Conservation (phyloP, 2,113 vertebrate genomes). For the Neopipo cinnamomea region DNA sequence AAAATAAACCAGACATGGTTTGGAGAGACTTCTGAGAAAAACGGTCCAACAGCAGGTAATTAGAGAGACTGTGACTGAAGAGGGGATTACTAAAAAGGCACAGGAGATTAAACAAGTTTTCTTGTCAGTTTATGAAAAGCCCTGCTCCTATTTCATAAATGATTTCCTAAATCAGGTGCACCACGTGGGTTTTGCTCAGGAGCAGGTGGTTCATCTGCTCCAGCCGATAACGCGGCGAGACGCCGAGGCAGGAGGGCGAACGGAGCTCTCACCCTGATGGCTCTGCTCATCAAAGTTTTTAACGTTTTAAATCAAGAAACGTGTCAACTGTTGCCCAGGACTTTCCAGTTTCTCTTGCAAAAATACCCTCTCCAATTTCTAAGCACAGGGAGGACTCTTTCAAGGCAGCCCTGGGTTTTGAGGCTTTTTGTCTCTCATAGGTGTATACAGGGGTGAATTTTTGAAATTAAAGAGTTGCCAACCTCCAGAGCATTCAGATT, state of each 20-base stretch:
- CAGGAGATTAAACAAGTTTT: constrained; percentile 24
- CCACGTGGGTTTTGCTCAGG: not conserved
- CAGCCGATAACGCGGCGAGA: not conserved
- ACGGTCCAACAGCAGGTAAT: constrained; percentile 36
- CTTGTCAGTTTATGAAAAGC: constrained; percentile 22
- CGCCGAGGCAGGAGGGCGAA: not conserved
- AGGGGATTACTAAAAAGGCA: constrained; percentile 36
- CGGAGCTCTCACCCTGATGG: not conserved
- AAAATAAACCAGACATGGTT: not conserved
- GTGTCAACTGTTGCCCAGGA: not conserved
- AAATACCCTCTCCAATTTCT: not conserved
- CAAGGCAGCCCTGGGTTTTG: not conserved
- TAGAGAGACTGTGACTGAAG: constrained; percentile 19
- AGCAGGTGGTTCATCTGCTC: not conserved
- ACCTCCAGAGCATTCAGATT: not conserved
- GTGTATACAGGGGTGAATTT: not conserved
- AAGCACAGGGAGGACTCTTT: not conserved
- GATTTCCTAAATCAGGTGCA: not conserved
- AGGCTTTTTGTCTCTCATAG: not conserved
- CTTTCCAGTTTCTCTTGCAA: not conserved
- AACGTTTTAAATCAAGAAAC: not conserved
- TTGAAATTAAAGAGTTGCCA: not conserved
- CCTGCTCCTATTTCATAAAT: not conserved
- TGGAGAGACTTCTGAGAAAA: constrained; percentile 44
- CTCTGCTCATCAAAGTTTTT: not conserved